Evolutionary conservation across 2,797 vertebrate species (phyloP), one percentile per base, ranked within the genome.

Genomic region (Microhierax caerulescens): DNA sequence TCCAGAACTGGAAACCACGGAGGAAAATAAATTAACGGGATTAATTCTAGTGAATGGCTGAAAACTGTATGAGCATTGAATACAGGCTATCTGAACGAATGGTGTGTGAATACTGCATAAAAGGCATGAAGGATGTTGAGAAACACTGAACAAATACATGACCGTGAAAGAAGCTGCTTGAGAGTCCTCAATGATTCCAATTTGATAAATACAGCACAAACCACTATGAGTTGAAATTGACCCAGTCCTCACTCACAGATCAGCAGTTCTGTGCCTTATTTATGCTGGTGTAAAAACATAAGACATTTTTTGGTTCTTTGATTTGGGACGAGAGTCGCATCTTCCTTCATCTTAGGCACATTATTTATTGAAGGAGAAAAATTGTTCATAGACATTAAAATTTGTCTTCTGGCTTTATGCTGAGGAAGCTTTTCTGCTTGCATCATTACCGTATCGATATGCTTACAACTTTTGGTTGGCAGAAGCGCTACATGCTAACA

Each of bases 341-440:
- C 50, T 90, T 93, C 32, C 18, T 93, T 93, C 51, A 25, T 59
- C 76, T 83, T 53, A 30, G 13, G 24, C 16, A 30, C 11, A 3
- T 74, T 69, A 39, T 45, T 76, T 92, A 57, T 50, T 68, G 65
- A 90, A 95, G 61, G 51, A 88, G 14, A 88, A 84, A 77, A 88
- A 84, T 23, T 65, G 18, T 78, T 88, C 34, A 24, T 19, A 59
- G 82, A 39, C 27, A 77, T 77, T 37, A 72, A 90, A 90, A 68
- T 84, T n/a, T 60, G 11, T 57, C 41, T 37, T 74, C n/a, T 87
- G 14, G 14, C 36, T 74, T 91, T 90, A 65, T 88, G 89, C 76
- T 74, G 68, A 90, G 68, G 50, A 90, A 57, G 79, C 60, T 83
- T 76, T 95, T 94, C 81, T 94, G 81, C 32, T 74, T 89, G 68